A percentile compares a stretch with the other conserved stretches of the same genome.
Evolutionary conservation across 2,888 invertebrate genomes (phyloP).

Genomic region (Norana najaformis): DNA sequence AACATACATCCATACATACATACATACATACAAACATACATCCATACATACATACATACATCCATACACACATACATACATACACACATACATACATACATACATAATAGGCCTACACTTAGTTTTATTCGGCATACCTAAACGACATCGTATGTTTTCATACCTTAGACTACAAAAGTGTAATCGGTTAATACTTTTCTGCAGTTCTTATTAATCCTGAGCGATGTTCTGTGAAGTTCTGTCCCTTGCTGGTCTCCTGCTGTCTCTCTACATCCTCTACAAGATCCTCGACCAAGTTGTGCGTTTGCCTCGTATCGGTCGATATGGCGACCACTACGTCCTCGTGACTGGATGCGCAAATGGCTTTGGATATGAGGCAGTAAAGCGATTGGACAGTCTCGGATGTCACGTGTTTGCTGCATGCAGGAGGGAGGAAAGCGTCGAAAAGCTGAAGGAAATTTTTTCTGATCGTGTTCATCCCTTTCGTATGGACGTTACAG

Average conservation of each 20-base stretch:
- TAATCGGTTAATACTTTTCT: not conserved
- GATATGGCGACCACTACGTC: conserved; percentile 23
- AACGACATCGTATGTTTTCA: no score
- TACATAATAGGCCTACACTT: no score
- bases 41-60: no score
- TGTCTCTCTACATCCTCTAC: conserved; percentile 20
- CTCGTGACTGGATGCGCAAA: conserved; percentile 37
- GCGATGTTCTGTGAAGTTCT: not conserved
- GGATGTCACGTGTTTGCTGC: conserved; percentile 37
- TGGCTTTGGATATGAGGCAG: conserved; percentile 32
- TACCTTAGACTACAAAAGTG: no score
- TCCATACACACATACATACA: no score
- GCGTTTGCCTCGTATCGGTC: conserved; percentile 9
- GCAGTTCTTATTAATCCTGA: not conserved
- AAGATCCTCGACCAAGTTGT: conserved; percentile 7
- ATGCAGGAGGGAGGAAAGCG: conserved; percentile 37
- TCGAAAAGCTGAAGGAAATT: conserved; percentile 23
- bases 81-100: no score
- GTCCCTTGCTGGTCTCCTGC: not conserved
- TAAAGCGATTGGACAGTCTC: conserved; percentile 28
- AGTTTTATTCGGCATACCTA: no score
- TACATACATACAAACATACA: no score
- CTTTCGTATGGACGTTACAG: not conserved
- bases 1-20: no score
- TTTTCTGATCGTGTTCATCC: conserved; percentile 27